Evolutionary conservation across 2,113 vertebrate species (phyloP).

Genomic region (Calidris pugnax): DNA sequence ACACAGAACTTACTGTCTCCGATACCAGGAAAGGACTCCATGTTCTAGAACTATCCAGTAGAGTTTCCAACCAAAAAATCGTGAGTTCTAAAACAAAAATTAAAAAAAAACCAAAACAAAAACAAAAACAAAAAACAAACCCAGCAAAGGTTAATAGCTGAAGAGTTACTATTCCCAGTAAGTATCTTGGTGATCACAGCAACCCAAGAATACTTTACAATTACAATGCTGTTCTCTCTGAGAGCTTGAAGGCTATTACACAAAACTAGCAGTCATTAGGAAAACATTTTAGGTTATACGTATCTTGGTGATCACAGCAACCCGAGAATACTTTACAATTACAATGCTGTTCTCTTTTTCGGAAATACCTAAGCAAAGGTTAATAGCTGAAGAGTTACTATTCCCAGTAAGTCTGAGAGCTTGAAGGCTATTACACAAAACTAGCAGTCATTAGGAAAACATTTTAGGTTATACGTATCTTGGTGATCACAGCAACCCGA

Average conservation of each 20-base stretch:
- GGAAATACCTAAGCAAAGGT: too few relatives aligned
- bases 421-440: background rate
- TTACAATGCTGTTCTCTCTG: too few relatives aligned
- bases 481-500: background rate
- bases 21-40: constrained; percentile 90
- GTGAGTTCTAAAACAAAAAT: constrained; percentile 77
- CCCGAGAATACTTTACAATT: too few relatives aligned
- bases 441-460: background rate
- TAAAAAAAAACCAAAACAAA: too few relatives aligned
- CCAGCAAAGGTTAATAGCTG: background rate
- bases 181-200: too few relatives aligned
- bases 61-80: constrained; percentile 88
- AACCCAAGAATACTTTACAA: too few relatives aligned
- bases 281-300: too few relatives aligned
- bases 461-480: background rate
- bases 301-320: too few relatives aligned
- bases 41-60: constrained; percentile 90
- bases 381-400: too few relatives aligned
- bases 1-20: constrained; percentile 83
- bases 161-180: background rate
- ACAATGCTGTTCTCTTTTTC: too few relatives aligned
- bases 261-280: too few relatives aligned
- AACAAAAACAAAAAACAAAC: background rate
- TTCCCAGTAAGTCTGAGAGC: background rate
- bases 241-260: too few relatives aligned